phyloP scores from a whole-genome alignment of 1,140 invertebrate species.

The Cydia amplana region DNA sequence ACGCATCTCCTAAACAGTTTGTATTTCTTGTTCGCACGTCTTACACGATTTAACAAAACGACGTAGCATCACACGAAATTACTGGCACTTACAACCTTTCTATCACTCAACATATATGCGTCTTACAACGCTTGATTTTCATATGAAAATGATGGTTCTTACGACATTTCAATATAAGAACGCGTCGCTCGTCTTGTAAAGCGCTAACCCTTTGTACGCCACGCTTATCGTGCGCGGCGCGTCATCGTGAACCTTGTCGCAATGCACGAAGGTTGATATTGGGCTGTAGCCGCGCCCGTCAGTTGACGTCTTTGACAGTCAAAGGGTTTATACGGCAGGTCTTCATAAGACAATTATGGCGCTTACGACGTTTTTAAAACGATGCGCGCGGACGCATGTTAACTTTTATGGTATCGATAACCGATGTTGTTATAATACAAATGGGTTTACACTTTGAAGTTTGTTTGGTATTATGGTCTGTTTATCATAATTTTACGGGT shows the following conservation, averaged over 20 bases:
- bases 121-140: neutral
- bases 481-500: neutral
- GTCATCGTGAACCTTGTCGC: too few species aligned
- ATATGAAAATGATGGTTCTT: neutral
- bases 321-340: neutral
- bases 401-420: conserved; percentile 2
- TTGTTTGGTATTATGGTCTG: neutral
- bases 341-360: neutral
- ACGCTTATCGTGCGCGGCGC: too few species aligned
- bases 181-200: neutral
- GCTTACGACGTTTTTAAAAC: neutral
- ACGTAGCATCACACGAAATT: neutral
- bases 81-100: neutral
- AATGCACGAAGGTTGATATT: too few species aligned
- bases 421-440: conserved; percentile 2
- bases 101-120: neutral
- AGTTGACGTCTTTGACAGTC: too few species aligned
- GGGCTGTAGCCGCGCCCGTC: too few species aligned
- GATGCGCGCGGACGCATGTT: neutral
- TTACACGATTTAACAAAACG: neutral
- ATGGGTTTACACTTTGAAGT: conserved; percentile 2
- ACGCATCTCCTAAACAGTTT: conserved; percentile 23
- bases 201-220: too few species aligned
- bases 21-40: conserved; percentile 11
- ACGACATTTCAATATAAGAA: neutral